Base-by-base conservation (phyloP, 53 echinoderm and acorn worm species). In the Apostichopus leukothele region DNA sequence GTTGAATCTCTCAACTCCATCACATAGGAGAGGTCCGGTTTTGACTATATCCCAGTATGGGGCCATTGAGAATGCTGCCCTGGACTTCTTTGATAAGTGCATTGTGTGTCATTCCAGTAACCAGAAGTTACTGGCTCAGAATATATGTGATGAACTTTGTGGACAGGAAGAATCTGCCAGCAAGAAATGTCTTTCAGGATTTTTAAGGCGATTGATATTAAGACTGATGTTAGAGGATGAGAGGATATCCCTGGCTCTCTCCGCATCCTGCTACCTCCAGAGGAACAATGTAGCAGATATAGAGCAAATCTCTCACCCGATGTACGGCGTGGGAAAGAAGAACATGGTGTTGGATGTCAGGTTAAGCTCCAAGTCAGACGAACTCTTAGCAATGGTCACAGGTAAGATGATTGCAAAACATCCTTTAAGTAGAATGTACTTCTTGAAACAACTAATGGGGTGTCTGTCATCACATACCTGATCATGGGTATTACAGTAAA, bases 191-290 rank as follows among this genome's bases (percentile, higher is more conserved):
- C 96, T 99, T 88, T 96, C 99, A 7, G 99, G 99, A 20, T 99
- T 99, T 89, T 93, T 95, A 53, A 91, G 99, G n/a, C 93, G 99
- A 20, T 92, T 99, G 27, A 95, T 99, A 60, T 90, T 99, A 59
- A 96, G 96, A 89, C 91, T 99, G 63, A 99, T 99, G 99, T 87
- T 99, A 77, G 99, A 99, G 76, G 99, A 99, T 86, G 99, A 99
- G 94, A 93, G 90, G 86, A 73, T 94, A 18, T 88, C 91, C 5
- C 89, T 94, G 52, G 93, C 92, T 55, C 87, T 99, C 86, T 92
- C 92, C 26, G 92, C 94, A 52, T 89, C 90, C 12, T 94, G 94
- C 86, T 93, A 92, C 23, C 89, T 99, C 86, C 90, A 96, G 88
- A 94, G 96, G 86, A 87, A 90, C 9, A 80, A 75, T 14, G 78